Percentiles rank a stretch among this genome's conserved stretches.
These are phyloP conservation scores for Beaufortia kweichowensis DNA, from an alignment of 2,113 vertebrate genomes.

Conservation along the genomic window DNA sequence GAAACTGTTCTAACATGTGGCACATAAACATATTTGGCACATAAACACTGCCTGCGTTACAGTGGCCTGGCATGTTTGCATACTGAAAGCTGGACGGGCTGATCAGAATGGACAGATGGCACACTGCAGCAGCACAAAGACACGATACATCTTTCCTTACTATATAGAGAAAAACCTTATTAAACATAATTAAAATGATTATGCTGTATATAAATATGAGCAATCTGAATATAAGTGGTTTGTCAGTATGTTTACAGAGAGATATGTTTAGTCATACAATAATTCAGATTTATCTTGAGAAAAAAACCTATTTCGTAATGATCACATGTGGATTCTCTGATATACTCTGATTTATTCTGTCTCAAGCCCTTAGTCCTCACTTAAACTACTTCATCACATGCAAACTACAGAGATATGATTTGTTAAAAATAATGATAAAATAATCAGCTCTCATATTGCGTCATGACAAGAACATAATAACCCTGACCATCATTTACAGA, in stretches of 20 bases:
- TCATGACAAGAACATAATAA: neutral
- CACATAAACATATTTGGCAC: conserved; percentile 39
- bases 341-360: no score
- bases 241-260: no score
- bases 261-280: no score
- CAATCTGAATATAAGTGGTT: no score
- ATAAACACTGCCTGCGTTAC: conserved; percentile 10
- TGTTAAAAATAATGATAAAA: neutral
- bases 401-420: neutral
- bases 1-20: conserved; percentile 10
- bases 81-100: conserved; percentile 31
- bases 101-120: conserved; percentile 30
- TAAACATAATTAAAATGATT: neutral
- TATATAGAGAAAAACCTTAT: neutral
- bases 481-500: neutral
- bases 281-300: no score
- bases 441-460: neutral
- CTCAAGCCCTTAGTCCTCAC: no score
- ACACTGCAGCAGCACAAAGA: conserved; percentile 6
- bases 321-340: no score
- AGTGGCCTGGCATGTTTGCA: conserved; percentile 11
- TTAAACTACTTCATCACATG: no score
- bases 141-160: neutral
- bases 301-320: no score
- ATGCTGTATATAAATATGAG: no score